Conservation (phyloP, 2,888 invertebrate genomes). For the Stenurella melanura region DNA sequence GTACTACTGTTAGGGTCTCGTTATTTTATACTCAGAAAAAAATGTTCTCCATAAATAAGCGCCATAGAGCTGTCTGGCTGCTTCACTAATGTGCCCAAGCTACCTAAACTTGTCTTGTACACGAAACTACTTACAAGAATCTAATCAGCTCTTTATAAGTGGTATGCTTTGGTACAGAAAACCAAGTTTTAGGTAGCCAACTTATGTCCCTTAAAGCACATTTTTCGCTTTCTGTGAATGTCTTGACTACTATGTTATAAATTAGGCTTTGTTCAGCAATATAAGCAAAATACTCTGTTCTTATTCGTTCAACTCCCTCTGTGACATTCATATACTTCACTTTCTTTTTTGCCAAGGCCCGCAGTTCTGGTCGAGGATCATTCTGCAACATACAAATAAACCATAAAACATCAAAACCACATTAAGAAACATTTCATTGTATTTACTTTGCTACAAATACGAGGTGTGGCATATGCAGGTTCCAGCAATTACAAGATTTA, state of each 20-base stretch:
- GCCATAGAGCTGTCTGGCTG: no score
- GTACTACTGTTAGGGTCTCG: no score
- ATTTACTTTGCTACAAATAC: no score
- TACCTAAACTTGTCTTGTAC: no score
- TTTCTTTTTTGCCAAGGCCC: background rate
- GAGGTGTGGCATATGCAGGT: no score
- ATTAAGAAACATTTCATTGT: no score
- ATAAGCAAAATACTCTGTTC: background rate
- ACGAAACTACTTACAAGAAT: background rate
- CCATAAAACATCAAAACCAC: no score
- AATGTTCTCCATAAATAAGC: no score
- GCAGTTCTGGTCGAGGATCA: background rate
- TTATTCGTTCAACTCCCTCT: background rate
- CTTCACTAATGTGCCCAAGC: no score
- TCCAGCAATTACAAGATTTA: no score
- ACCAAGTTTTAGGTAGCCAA: background rate
- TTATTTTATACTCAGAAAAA: no score
- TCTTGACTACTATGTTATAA: background rate
- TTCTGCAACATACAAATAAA: background rate
- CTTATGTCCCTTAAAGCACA: background rate
- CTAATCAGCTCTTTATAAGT: background rate
- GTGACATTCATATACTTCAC: background rate
- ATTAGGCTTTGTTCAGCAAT: background rate
- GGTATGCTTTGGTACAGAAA: background rate
- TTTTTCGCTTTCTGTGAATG: background rate